Conservation (phyloP, 2,888 invertebrate species). For the Erebia aethiops region DNA sequence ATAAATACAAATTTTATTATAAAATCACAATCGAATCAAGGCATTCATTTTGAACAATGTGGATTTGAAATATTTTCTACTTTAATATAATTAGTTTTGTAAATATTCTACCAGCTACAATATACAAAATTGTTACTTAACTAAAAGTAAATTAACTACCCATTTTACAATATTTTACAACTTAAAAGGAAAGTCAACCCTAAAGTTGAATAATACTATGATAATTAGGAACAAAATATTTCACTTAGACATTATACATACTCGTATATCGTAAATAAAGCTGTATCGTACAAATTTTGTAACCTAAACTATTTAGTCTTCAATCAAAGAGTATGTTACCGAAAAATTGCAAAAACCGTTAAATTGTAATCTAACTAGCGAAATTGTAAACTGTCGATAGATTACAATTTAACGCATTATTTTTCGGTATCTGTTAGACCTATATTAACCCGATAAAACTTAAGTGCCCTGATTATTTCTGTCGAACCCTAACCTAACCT, state of each 20-base stretch:
- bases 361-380: too few species aligned
- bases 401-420: too few species aligned
- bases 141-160: conserved; percentile 6
- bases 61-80: conserved; percentile 27
- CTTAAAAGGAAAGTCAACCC: conserved; percentile 4
- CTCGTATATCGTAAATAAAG: conserved; percentile 33
- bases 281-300: conserved; percentile 41
- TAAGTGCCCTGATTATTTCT: too few species aligned
- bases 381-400: too few species aligned
- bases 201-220: not conserved
- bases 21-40: conserved; percentile 69
- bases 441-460: too few species aligned
- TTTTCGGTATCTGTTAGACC: too few species aligned
- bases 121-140: conserved; percentile 9
- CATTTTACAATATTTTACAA: conserved; percentile 31
- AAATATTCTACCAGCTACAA: conserved; percentile 27
- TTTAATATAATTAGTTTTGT: conserved; percentile 23
- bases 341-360: too few species aligned
- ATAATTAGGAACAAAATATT: conserved; percentile 35
- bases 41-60: conserved; percentile 48
- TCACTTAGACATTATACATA: conserved; percentile 14
- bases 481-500: too few species aligned
- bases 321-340: too few species aligned
- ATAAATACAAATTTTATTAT: conserved; percentile 64
- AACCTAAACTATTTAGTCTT: conserved; percentile 9